phyloP scores from a whole-genome alignment of 2,888 invertebrate genomes.

The Watsonalla cultraria region DNA sequence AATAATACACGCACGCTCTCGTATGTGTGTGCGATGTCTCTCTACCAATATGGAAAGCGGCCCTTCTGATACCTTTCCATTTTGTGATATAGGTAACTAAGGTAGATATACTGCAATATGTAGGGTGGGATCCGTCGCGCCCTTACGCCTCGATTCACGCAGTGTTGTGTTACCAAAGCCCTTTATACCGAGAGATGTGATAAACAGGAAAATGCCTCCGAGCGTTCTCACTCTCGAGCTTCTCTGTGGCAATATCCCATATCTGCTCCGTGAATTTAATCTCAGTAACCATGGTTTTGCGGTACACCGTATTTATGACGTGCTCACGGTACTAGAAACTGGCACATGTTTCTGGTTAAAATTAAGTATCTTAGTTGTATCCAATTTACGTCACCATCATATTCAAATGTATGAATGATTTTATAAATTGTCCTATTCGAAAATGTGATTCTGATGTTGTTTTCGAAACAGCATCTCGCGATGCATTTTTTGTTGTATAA shows the following conservation, averaged over 20 bases:
- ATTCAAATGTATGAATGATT: too few relatives aligned
- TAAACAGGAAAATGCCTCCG: slow-evolving; percentile 50
- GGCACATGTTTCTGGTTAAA: slow-evolving; percentile 5
- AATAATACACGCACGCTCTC: too few relatives aligned
- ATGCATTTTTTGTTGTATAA: not conserved
- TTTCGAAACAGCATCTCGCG: not conserved
- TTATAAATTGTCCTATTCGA: not conserved
- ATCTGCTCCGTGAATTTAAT: not conserved
- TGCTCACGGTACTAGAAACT: slow-evolving; percentile 24
- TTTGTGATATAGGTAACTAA: not conserved
- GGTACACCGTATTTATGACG: slow-evolving; percentile 12
- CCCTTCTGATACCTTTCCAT: too few relatives aligned
- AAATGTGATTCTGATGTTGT: not conserved
- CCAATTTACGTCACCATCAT: not conserved
- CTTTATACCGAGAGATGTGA: slow-evolving; percentile 33
- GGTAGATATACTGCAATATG: slow-evolving; percentile 12
- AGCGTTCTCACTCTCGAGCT: slow-evolving; percentile 19
- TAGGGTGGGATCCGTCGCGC: slow-evolving; percentile 35
- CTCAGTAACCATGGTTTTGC: not conserved
- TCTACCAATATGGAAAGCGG: too few relatives aligned
- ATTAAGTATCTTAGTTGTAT: too few relatives aligned
- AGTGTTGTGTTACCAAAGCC: slow-evolving; percentile 38
- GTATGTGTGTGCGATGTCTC: too few relatives aligned
- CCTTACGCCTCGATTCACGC: slow-evolving; percentile 42
- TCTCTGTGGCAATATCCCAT: slow-evolving; percentile 11